Base-by-base conservation (phyloP, 2,888 invertebrate genomes). In the Corbicula japonica region DNA sequence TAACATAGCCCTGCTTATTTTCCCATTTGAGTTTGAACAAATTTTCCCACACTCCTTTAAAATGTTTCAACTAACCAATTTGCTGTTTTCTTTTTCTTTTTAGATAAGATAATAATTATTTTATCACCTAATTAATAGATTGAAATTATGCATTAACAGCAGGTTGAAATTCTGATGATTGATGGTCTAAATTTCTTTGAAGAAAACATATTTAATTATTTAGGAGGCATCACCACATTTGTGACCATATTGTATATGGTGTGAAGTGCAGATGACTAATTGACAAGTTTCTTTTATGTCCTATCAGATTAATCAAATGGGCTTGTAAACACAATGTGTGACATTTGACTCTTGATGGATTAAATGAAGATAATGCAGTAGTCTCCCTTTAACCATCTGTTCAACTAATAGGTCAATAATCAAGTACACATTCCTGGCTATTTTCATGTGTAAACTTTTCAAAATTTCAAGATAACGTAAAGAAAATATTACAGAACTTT, bases 311-410 rank as follows among this genome's bases (percentile, higher is more conserved):
- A 48, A 65, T 73, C 73, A 65, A 65, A 23, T 62, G 23, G 63
- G 73, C 73, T 73, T 73, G 73, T 73, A 54, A 73, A 44, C 41
- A 34, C 18, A 26, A 48, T 15, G 58, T 73, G 65, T 65, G 48
- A 65, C 32, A 73, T 56, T 44, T 65, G 46, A 56, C n/a, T 48
- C n/a, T n/a, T n/a, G n/a, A n/a, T n/a, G n/a, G n/a, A n/a, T n/a
- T n/a, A n/a, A n/a, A n/a, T n/a, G n/a, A n/a, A n/a, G n/a, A n/a
- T n/a, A 30, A 32, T 56, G 35, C 8, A 73, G 35, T 73, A 58
- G 48, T 26, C 73, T 73, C 73, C 73, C 73, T 44, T 73, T n/a
- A 26, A 73, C 65, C 65, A 44, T 50, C 23, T 26, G 52, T 3
- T 10, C 5, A 52, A 23, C 10, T n/a, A n/a, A n/a, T n/a, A n/a